Percentiles rank a stretch among this genome's conserved stretches.
phyloP scores from a whole-genome alignment of 2,797 vertebrate species.

The Propithecus deckenii region DNA sequence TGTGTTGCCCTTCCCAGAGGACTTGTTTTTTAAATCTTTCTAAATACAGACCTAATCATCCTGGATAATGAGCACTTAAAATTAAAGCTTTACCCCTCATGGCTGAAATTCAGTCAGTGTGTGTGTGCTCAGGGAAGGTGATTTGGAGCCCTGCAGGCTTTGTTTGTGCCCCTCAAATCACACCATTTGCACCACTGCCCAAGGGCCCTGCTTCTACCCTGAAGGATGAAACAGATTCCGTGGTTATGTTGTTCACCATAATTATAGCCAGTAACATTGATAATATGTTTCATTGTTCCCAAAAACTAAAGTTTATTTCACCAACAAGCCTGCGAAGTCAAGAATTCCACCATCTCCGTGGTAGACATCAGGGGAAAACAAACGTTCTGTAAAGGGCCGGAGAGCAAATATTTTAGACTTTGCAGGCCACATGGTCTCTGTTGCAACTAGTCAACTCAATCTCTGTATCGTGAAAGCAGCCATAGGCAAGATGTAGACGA shows the following conservation, averaged over 20 bases:
- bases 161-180: neutral
- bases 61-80: constrained; percentile 15
- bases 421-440: neutral
- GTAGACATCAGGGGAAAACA: neutral
- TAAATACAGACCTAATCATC: constrained; percentile 50
- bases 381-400: neutral
- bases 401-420: neutral
- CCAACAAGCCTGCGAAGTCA: neutral
- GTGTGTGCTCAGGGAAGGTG: neutral
- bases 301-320: neutral
- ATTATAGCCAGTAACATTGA: neutral
- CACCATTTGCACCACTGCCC: neutral
- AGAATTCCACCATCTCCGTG: neutral
- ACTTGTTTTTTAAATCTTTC: constrained; percentile 57
- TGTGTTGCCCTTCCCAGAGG: constrained; percentile 4
- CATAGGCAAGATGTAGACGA: neutral
- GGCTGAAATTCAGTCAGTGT: neutral
- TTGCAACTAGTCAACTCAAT: neutral
- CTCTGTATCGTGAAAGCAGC: neutral
- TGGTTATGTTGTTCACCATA: neutral
- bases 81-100: constrained; percentile 28
- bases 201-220: neutral
- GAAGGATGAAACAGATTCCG: neutral
- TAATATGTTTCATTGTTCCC: neutral
- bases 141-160: neutral